These are phyloP conservation scores for Cantharis rustica DNA, from an alignment of 2,888 invertebrate species.

Conservation along the genomic window DNA sequence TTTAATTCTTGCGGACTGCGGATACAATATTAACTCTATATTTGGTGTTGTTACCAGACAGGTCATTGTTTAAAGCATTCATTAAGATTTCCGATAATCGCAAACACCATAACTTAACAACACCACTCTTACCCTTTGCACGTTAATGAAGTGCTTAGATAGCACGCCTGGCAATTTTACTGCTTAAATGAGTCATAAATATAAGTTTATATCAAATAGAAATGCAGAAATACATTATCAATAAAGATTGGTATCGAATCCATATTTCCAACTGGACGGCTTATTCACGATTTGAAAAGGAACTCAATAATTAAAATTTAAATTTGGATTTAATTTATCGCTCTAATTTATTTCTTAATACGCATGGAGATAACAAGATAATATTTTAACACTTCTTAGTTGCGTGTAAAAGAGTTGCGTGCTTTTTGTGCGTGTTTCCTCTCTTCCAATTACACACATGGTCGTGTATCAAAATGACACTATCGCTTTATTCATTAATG, in stretches of 20 bases:
- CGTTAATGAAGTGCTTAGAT: constrained; percentile 52
- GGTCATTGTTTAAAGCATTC: constrained; percentile 50
- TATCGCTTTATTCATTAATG: constrained; percentile 18
- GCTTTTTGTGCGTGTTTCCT: constrained; percentile 31
- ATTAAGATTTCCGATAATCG: constrained; percentile 54
- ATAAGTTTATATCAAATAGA: constrained; percentile 36
- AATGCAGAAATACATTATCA: constrained; percentile 19
- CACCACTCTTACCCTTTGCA: constrained; percentile 41
- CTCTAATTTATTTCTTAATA: constrained; percentile 33
- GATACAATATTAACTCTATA: constrained; percentile 33
- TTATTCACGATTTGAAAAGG: constrained; percentile 12
- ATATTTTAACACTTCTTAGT: constrained; percentile 41
- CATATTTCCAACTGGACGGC: constrained; percentile 11
- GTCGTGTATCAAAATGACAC: constrained; percentile 38
- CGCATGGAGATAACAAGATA: constrained; percentile 40
- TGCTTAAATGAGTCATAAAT: constrained; percentile 51
- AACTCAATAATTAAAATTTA: constrained; percentile 25
- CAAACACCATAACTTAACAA: constrained; percentile 49
- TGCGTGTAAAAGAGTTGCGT: constrained; percentile 36
- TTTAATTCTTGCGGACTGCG: constrained; percentile 21
- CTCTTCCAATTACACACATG: constrained; percentile 36
- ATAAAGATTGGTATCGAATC: constrained; percentile 16
- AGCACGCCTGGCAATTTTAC: constrained; percentile 47
- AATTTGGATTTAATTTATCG: constrained; percentile 34
- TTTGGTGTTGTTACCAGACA: constrained; percentile 33